Conservation (phyloP, 2,113 vertebrate species). For the Semnopithecus entellus region DNA sequence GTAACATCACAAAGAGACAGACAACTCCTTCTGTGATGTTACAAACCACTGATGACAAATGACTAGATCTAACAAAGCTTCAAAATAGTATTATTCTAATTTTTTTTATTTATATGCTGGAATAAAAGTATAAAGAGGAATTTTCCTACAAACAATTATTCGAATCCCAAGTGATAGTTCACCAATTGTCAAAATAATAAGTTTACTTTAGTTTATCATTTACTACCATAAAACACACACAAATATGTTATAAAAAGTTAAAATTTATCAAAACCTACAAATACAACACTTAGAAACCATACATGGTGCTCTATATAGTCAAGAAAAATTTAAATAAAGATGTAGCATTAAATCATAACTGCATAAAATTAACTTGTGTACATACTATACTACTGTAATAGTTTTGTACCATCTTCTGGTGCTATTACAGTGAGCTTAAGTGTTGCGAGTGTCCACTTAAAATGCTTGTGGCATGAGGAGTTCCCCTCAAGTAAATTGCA, state of each 20-base stretch:
- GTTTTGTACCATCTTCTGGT: neutral
- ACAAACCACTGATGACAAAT: neutral
- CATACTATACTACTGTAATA: neutral
- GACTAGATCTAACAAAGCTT: neutral
- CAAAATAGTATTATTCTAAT: neutral
- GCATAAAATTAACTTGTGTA: neutral
- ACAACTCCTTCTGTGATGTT: neutral
- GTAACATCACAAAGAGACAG: too few species aligned
- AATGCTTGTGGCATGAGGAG: neutral
- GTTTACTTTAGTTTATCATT: neutral
- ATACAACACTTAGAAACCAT: neutral
- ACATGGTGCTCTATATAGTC: neutral
- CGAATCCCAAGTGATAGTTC: neutral
- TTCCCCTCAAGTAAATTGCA: neutral
- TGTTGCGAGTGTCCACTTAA: neutral
- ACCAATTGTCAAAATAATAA: neutral
- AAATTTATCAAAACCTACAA: neutral
- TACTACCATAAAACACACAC: neutral
- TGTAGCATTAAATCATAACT: neutral
- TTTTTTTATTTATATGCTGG: neutral
- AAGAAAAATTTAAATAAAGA: neutral
- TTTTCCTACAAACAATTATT: neutral
- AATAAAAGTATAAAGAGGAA: neutral
- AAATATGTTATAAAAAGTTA: neutral
- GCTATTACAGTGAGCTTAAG: neutral